Base-by-base conservation (phyloP, 1,140 invertebrate genomes). In the Acromyrmex heyeri region DNA sequence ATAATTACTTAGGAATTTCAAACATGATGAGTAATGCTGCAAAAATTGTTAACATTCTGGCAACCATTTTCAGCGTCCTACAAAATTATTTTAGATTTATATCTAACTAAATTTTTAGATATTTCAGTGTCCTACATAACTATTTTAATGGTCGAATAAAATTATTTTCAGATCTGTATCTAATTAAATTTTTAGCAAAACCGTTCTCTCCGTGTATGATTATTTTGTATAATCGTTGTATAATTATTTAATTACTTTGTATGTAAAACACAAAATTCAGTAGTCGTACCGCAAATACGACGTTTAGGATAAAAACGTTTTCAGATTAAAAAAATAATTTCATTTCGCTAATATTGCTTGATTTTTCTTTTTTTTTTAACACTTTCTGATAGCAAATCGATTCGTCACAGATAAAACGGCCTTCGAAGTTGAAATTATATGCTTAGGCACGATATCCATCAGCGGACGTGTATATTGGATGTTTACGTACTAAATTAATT, bases 401-500 rank as follows among this genome's bases (percentile, higher is more conserved):
- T 57, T 72, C n/a, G 21, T 57, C 30, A 16, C 0, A 38, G 12
- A 73, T 14, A 16, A 57, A 38, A 57, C 21, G 10, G 34, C 2
- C 0, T 30, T 53, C 18, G 48, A 50, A 10, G 8, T 5, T 73
- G 5, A 73, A 34, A 34, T 34, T 27, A 53, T 53, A 72, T n/a
- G 8, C 8, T 30, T 10, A 14, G 3, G 30, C 27, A 34, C 7
- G 16, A 65, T 34, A 72, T 18, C 4, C 30, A 14, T 72, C 7
- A 27, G 48, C 44, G 27, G 24, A 24, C 38, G 1, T 16, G 14
- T 24, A 38, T 34, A 59, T 59, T 59, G 2, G n/a, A 53, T 30
- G 8, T 48, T 78, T 55, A 55, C 21, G 38, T n/a, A 24, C 21
- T 7, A 38, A 38, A 82, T 57, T 67, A 72, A 82, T 82, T 48